Conservation (phyloP, 2,888 invertebrate species). For the Tipula unca region DNA sequence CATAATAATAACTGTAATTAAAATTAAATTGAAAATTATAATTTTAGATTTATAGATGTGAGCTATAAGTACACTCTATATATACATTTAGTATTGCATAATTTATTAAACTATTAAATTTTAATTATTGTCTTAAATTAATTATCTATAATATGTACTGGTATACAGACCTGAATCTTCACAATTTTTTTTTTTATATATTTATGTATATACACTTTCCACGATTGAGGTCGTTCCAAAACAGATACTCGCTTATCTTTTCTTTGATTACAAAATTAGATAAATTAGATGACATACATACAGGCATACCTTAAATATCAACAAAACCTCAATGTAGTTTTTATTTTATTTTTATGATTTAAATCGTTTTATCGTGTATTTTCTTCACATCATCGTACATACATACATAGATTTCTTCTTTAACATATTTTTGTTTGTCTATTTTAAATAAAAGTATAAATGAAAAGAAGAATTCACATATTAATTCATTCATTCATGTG, state of each 20-base stretch:
- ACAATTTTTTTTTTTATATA: neutral
- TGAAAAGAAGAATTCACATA: neutral
- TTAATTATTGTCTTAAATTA: neutral
- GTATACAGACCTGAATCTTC: neutral
- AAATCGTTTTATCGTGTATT: neutral
- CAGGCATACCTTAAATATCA: neutral
- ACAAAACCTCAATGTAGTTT: neutral
- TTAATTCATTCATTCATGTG: slow-evolving; percentile 14
- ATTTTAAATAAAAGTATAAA: neutral
- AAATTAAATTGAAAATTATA: neutral
- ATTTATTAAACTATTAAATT: neutral
- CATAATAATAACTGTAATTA: neutral
- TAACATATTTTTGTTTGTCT: neutral
- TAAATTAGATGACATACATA: neutral
- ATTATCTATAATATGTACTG: neutral
- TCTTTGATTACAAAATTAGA: neutral
- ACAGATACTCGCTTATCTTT: neutral
- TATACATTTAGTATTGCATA: too few species aligned
- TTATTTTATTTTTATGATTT: neutral
- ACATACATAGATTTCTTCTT: neutral
- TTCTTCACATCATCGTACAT: neutral
- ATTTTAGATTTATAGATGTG: too few species aligned
- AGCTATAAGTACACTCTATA: too few species aligned
- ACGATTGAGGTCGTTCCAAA: neutral
- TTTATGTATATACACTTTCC: neutral